Conservation (phyloP, 2,888 invertebrate genomes). For the Drosophila anomelani region DNA sequence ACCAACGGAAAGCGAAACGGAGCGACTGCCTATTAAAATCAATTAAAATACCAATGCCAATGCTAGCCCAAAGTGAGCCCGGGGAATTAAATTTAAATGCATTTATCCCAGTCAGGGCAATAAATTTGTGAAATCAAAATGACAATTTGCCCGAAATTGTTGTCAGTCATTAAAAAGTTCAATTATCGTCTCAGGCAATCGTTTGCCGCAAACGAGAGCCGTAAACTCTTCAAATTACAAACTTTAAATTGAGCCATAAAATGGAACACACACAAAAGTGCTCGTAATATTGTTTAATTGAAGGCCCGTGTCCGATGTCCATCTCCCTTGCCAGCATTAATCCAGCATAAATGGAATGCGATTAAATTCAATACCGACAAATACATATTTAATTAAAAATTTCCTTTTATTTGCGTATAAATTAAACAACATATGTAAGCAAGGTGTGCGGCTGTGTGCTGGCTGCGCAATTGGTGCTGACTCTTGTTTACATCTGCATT, state of each 20-base stretch:
- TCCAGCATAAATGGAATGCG: slow-evolving; percentile 54
- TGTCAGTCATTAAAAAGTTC: slow-evolving; percentile 44
- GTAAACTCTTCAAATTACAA: slow-evolving; percentile 39
- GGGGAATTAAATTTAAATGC: slow-evolving; percentile 56
- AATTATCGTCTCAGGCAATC: slow-evolving; percentile 39
- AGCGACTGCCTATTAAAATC: slow-evolving; percentile 65
- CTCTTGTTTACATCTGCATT: slow-evolving; percentile 70
- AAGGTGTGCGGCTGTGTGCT: slow-evolving; percentile 22
- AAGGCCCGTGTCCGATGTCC: slow-evolving; percentile 22
- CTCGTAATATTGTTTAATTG: slow-evolving; percentile 53
- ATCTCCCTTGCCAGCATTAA: slow-evolving; percentile 37
- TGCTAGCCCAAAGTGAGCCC: slow-evolving; percentile 29
- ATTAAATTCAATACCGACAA: slow-evolving; percentile 72
- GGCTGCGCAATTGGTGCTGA: slow-evolving; percentile 24
- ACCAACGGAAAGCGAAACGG: slow-evolving; percentile 46
- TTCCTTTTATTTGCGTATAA: slow-evolving; percentile 19
- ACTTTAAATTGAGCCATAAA: slow-evolving; percentile 53
- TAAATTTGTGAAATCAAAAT: slow-evolving; percentile 60
- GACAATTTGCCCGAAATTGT: slow-evolving; percentile 38
- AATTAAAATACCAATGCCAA: slow-evolving; percentile 63
- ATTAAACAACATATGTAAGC: slow-evolving; percentile 45
- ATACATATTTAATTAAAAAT: slow-evolving; percentile 74
- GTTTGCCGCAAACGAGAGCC: slow-evolving; percentile 17
- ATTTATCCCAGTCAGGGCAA: slow-evolving; percentile 57
- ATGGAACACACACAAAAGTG: slow-evolving; percentile 28